Evolutionary conservation across 2,113 vertebrate species (phyloP).

Genomic region (Heloderma charlesbogerti): DNA sequence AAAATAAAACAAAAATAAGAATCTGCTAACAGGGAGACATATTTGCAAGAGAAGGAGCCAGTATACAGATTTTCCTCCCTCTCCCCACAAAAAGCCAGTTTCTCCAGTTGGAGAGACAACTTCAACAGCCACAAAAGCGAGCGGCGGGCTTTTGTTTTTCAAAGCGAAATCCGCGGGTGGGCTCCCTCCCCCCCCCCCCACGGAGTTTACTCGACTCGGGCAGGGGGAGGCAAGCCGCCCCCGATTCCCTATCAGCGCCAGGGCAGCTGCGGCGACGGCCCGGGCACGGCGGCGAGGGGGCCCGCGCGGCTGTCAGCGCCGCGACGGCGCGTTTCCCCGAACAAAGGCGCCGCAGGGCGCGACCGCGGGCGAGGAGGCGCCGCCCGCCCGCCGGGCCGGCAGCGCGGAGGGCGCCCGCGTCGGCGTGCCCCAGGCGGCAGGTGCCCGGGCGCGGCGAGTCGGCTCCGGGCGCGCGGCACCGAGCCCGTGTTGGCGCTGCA

Average conservation of each 20-base stretch:
- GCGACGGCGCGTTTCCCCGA: background rate
- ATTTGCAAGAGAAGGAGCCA: background rate
- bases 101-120: background rate
- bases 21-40: background rate
- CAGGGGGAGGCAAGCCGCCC: background rate
- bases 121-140: background rate
- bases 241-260: too few relatives aligned
- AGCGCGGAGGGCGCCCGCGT: too few relatives aligned
- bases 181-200: background rate
- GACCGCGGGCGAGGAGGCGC: too few relatives aligned
- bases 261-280: too few relatives aligned
- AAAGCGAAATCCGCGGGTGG: background rate
- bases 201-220: background rate
- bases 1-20: background rate
- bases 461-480: too few relatives aligned
- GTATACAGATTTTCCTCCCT: background rate
- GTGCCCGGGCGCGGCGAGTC: too few relatives aligned
- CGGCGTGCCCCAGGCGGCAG: too few relatives aligned
- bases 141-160: background rate
- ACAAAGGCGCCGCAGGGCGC: background rate
- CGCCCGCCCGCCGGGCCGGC: background rate
- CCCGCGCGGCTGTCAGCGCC: background rate
- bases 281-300: too few relatives aligned
- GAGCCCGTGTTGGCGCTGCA: too few relatives aligned
- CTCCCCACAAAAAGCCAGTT: background rate